Evolutionary conservation across 2,113 vertebrate genomes (phyloP), one percentile per base, ranked within the genome.

Genomic region (Forbesichthys papilliferus): DNA sequence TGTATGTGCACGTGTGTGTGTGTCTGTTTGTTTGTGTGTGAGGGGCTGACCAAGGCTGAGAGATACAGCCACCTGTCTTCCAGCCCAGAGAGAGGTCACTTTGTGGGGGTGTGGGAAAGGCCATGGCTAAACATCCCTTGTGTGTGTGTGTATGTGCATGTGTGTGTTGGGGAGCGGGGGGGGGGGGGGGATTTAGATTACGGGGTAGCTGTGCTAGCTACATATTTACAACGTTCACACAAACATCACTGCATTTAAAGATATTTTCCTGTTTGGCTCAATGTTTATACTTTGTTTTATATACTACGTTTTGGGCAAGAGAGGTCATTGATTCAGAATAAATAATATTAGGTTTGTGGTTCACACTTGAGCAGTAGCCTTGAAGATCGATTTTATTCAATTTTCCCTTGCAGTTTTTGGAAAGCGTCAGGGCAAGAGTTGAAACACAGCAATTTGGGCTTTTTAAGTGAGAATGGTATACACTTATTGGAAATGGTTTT

Each of bases 61-160:
- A 62, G 80, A 67, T 80, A 71, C 71, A 66, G 71, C 47, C 73
- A 91, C 89, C 87, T 88, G 89, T 90, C 85, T 87, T 42, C 77
- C 71, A 69, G 48, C 69, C 56, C 69, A 65, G 64, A 74, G 65
- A 81, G 77, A 83, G 87, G 87, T 90, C 88, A 86, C 54, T 71
- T 75, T 76, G 60, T 13, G 49, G 76, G 88, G 86, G 62, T 91
- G 66, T 87, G 88, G 87, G 87, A 91, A 90, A 56, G 33, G 74
- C 74, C 58, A 71, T 83, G 84, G 82, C 73, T 82, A 72, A 83
- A 79, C 78, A 27, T 27, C 27, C 27, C 27, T 27, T 3, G 27
- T 27, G 27, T 27, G 27, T 27, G 27, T 3, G 27, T 27, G 27
- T 27, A 27, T 27, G 27, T 27, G 27, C 27, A 27, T 27, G 27